Evolutionary conservation across 2,113 vertebrate genomes (phyloP).

Genomic region (Taxidea taxus): DNA sequence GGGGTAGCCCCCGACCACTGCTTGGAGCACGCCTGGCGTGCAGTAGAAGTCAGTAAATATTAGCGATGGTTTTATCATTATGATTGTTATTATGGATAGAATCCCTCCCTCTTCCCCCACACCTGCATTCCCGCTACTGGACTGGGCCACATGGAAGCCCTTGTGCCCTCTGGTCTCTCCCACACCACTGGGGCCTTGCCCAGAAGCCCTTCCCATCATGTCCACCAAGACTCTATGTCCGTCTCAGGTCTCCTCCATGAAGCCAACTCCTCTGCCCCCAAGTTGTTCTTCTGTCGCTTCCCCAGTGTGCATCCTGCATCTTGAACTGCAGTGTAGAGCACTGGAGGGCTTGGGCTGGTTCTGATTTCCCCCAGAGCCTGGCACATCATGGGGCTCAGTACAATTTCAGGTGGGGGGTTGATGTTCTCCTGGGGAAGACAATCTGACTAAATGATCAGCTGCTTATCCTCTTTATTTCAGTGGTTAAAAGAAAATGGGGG

Average conservation of each 20-base stretch:
- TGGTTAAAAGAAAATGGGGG: background rate
- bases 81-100: rapidly evolving
- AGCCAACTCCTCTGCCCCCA: background rate
- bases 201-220: background rate
- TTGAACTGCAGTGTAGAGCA: background rate
- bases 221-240: background rate
- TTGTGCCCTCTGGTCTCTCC: rapidly evolving
- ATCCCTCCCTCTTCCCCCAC: rapidly evolving
- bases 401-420: background rate
- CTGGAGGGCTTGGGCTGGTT: background rate
- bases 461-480: background rate
- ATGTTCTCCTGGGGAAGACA: background rate
- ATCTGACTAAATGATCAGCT: background rate
- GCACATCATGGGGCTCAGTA: background rate
- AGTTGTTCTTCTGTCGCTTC: background rate
- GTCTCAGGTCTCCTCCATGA: background rate
- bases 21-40: background rate
- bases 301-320: background rate
- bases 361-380: background rate
- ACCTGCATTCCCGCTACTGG: background rate
- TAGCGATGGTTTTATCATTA: rapidly evolving
- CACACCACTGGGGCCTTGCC: background rate
- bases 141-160: background rate
- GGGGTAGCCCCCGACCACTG: background rate
- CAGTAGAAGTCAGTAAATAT: no score